Evolutionary conservation across 2,797 vertebrate genomes (phyloP).

Genomic region (Pipistrellus pipistrellus): DNA sequence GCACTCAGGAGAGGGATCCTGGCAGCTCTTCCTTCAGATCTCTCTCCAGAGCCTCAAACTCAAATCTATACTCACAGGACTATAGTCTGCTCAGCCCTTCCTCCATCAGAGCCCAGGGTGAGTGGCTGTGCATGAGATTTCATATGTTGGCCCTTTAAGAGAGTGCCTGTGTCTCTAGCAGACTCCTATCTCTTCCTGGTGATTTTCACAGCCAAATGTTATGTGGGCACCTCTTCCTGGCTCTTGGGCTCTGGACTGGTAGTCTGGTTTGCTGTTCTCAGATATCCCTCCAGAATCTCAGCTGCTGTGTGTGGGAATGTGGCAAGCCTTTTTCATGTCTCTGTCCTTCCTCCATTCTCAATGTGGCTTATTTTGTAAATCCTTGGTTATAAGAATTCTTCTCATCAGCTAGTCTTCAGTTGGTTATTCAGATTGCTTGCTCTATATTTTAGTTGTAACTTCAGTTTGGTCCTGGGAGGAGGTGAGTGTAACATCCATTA

Average conservation of each 20-base stretch:
- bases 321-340: background rate
- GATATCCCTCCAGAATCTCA: background rate
- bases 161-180: background rate
- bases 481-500: background rate
- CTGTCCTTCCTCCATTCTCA: background rate
- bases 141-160: background rate
- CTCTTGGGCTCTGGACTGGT: background rate
- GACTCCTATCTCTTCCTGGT: background rate
- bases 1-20: background rate
- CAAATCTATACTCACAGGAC: background rate
- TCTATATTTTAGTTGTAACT: background rate
- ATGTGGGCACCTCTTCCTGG: background rate
- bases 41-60: background rate
- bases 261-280: background rate
- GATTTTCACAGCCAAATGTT: background rate
- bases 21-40: background rate
- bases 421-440: background rate
- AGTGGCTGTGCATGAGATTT: background rate
- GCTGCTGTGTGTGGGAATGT: background rate
- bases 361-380: background rate
- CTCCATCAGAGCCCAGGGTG: background rate
- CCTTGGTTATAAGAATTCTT: background rate
- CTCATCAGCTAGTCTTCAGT: background rate
- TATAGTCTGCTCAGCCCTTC: too few species aligned
- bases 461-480: background rate